A percentile compares a stretch with the other conserved stretches of the same genome.
phyloP scores from a whole-genome alignment of 2,888 invertebrate genomes.

The Nomada ferruginata region DNA sequence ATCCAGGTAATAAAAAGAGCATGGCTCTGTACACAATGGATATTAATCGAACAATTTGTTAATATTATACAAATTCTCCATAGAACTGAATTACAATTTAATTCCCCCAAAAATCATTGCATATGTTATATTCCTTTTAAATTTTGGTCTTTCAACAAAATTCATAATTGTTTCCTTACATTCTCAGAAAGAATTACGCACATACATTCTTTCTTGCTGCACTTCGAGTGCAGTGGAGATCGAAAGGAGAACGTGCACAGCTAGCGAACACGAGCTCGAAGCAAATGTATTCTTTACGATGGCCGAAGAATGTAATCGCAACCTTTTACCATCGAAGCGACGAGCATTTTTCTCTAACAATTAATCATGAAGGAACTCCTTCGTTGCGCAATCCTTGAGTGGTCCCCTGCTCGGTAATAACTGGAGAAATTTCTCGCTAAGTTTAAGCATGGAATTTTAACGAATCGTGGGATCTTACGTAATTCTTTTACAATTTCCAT shows the following conservation, averaged over 20 bases:
- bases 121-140: too few species aligned
- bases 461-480: slow-evolving; percentile 13
- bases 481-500: slow-evolving; percentile 46
- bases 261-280: slow-evolving; percentile 30
- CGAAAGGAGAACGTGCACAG: slow-evolving; percentile 34
- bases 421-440: neutral
- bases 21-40: neutral
- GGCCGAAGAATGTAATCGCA: slow-evolving; percentile 13
- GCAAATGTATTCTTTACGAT: slow-evolving; percentile 17
- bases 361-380: slow-evolving; percentile 28
- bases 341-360: neutral
- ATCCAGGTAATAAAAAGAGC: neutral
- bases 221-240: slow-evolving; percentile 21
- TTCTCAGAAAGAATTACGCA: neutral
- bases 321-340: slow-evolving; percentile 55
- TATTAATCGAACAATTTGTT: too few species aligned
- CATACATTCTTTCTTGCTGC: slow-evolving; percentile 1
- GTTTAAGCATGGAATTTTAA: neutral
- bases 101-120: too few species aligned
- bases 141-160: too few species aligned
- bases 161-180: neutral
- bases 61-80: too few species aligned
- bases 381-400: neutral
- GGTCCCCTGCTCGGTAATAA: slow-evolving; percentile 1
- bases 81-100: too few species aligned